Evolutionary conservation across 2,888 invertebrate genomes (phyloP).

Genomic region (Gortyna flavago): DNA sequence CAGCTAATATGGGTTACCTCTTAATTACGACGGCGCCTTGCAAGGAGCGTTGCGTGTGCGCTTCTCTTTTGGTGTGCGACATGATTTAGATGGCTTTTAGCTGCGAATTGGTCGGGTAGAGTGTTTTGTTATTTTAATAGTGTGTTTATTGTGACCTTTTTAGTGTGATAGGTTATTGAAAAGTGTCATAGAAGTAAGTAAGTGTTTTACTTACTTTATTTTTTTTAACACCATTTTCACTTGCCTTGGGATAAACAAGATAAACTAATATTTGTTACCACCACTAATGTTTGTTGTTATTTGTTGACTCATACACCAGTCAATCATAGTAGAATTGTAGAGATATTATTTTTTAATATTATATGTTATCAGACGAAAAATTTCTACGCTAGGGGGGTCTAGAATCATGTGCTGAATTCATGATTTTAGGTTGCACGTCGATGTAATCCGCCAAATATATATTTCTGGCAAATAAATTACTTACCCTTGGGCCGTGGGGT

Average conservation of each 20-base stretch:
- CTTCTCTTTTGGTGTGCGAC: conserved; percentile 55
- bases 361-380: too few species aligned
- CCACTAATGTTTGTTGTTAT: too few species aligned
- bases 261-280: not conserved
- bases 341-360: too few species aligned
- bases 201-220: too few species aligned
- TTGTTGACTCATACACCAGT: too few species aligned
- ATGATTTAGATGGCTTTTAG: conserved; percentile 56
- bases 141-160: not conserved
- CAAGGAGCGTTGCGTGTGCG: conserved; percentile 54
- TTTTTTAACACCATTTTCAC: too few species aligned
- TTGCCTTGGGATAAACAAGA: too few species aligned
- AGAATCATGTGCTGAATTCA: too few species aligned
- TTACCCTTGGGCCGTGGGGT: too few species aligned
- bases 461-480: not conserved
- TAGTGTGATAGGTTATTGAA: conserved; percentile 5
- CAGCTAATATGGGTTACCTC: conserved; percentile 69
- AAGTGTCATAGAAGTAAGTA: not conserved
- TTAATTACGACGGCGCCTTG: conserved; percentile 68
- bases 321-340: too few species aligned
- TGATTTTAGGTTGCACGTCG: too few species aligned
- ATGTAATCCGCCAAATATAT: not conserved
- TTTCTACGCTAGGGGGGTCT: too few species aligned
- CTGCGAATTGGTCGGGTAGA: conserved; percentile 48
- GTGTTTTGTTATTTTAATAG: conserved; percentile 17